Evolutionary conservation across 2,888 invertebrate genomes (phyloP).

Genomic region (Ophion ventricosus): DNA sequence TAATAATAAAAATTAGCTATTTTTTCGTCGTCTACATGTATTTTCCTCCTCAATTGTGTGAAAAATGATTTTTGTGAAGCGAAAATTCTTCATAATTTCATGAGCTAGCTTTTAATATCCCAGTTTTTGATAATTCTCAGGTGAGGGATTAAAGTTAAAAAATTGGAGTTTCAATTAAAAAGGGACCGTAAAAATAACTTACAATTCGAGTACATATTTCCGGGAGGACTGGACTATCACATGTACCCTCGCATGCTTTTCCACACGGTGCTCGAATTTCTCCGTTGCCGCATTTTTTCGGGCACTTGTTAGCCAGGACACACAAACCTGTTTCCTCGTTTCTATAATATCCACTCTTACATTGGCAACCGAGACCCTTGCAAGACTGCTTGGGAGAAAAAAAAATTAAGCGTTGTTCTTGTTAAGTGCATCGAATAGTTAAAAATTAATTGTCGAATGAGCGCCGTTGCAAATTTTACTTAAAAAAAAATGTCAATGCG

Average conservation of each 20-base stretch:
- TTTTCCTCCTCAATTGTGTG: too few species aligned
- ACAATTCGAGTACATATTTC: constrained; percentile 41
- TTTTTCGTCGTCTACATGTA: too few species aligned
- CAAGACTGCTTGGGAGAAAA: constrained; percentile 5
- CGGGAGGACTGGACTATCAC: constrained; percentile 13
- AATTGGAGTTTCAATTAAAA: neutral
- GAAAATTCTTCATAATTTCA: neutral
- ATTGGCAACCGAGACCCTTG: constrained; percentile 37
- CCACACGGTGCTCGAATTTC: constrained; percentile 24
- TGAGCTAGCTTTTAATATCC: neutral
- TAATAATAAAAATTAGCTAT: too few species aligned
- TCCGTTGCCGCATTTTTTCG: neutral
- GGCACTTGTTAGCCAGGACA: constrained; percentile 17
- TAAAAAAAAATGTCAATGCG: too few species aligned
- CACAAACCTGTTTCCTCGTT: constrained; percentile 40
- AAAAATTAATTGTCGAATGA: neutral
- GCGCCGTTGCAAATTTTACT: too few species aligned
- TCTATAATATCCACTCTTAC: constrained; percentile 35
- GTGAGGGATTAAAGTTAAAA: neutral
- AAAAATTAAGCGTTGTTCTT: neutral
- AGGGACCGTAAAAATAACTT: neutral
- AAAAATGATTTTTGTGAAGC: too few species aligned
- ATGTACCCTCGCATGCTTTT: constrained; percentile 47
- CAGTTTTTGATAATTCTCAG: neutral
- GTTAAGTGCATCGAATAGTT: neutral